phyloP scores from a whole-genome alignment of 2,797 vertebrate species.

The Catharus ustulatus region DNA sequence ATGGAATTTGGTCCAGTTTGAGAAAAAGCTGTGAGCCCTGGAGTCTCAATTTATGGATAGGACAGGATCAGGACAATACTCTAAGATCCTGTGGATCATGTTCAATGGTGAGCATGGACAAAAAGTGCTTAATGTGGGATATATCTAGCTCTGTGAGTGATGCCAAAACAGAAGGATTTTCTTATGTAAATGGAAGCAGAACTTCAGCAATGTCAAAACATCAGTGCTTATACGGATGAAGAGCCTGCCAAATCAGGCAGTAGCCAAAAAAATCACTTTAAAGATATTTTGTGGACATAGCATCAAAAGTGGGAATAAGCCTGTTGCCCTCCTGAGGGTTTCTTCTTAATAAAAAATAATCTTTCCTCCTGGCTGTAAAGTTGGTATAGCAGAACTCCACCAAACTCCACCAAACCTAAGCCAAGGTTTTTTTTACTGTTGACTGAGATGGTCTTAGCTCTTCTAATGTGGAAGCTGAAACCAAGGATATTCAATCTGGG shows the following conservation, averaged over 20 bases:
- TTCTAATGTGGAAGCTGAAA: neutral
- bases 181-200: neutral
- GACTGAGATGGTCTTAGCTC: neutral
- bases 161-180: neutral
- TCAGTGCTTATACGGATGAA: rapidly evolving
- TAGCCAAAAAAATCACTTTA: neutral
- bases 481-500: neutral
- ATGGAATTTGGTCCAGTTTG: neutral
- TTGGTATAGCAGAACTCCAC: neutral
- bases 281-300: neutral
- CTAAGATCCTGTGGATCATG: neutral
- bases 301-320: neutral
- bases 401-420: neutral
- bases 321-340: neutral
- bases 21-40: no score
- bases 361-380: neutral
- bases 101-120: neutral
- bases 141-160: neutral
- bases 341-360: neutral
- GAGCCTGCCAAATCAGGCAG: neutral
- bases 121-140: neutral
- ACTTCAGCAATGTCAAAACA: neutral
- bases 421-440: neutral
- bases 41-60: neutral
- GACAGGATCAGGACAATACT: neutral